A percentile compares a stretch with the other conserved stretches of the same genome.
Evolutionary conservation across 1,140 invertebrate genomes (phyloP).

Genomic region (Brachionus koreanus): DNA sequence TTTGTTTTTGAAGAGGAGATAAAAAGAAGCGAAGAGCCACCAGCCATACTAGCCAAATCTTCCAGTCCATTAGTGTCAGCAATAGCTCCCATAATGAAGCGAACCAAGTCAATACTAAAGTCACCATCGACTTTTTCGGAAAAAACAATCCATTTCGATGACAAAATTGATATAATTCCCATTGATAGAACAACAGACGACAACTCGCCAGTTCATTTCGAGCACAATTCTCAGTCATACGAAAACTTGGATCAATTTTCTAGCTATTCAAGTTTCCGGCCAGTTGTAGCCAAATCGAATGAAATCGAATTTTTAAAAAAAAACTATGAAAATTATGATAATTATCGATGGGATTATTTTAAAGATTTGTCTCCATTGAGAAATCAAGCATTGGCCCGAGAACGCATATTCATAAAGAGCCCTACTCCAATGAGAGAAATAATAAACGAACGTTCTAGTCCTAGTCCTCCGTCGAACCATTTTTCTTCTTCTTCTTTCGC

Average conservation of each 20-base stretch:
- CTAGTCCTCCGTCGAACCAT: neutral
- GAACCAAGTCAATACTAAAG: constrained; percentile 41
- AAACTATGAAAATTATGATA: constrained; percentile 32
- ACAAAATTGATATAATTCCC: constrained; percentile 16
- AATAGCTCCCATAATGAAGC: constrained; percentile 8
- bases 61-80: neutral
- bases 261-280: neutral
- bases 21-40: neutral
- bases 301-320: constrained; percentile 30
- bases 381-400: neutral
- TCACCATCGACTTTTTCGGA: constrained; percentile 24
- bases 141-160: constrained; percentile 42
- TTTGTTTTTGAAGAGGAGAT: neutral
- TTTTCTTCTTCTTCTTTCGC: constrained; percentile 26
- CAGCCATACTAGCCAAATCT: neutral
- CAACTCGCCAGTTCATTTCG: neutral
- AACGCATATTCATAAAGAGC: constrained; percentile 28
- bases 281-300: neutral
- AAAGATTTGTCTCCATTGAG: constrained; percentile 12
- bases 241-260: neutral
- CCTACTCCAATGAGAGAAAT: constrained; percentile 43
- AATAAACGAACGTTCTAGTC: neutral
- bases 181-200: neutral
- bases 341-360: neutral
- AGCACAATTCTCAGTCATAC: neutral